Percentiles rank a stretch among this genome's conserved stretches.
Conservation (phyloP, 2,888 invertebrate genomes). For the Drosophila birchii region DNA sequence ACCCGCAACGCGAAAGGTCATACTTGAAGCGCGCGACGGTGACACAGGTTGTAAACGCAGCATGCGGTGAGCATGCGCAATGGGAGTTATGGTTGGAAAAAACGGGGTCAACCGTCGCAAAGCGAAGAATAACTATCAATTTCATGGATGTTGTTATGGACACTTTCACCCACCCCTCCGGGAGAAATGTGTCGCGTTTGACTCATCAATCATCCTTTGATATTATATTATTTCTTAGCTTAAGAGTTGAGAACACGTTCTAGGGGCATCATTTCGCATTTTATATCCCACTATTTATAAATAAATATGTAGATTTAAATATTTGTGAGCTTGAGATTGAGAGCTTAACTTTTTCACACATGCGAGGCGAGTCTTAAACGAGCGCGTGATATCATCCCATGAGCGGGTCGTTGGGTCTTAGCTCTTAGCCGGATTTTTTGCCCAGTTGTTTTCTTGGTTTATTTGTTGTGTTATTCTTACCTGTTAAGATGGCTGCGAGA, state of each 20-base stretch:
- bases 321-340: constrained; percentile 4
- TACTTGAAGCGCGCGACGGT: constrained; percentile 21
- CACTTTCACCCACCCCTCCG: constrained; percentile 27
- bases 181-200: constrained; percentile 7
- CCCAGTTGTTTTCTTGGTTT: not conserved
- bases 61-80: constrained; percentile 47
- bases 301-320: constrained; percentile 5
- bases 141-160: constrained; percentile 26
- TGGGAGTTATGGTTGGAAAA: constrained; percentile 20
- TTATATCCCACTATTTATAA: not conserved
- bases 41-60: constrained; percentile 19
- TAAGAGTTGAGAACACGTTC: constrained; percentile 58
- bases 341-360: constrained; percentile 26
- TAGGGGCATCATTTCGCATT: constrained; percentile 4
- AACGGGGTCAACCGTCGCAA: constrained; percentile 37
- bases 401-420: constrained; percentile 27
- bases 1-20: constrained; percentile 41
- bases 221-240: constrained; percentile 22
- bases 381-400: constrained; percentile 69
- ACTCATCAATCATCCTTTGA: constrained; percentile 40
- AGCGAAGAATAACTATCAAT: constrained; percentile 31
- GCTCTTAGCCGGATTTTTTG: constrained; percentile 11
- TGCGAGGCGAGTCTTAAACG: constrained; percentile 51
- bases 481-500: constrained; percentile 82
- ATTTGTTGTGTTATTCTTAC: constrained; percentile 61